Percentiles rank a stretch among this genome's conserved stretches.
Conservation (phyloP, 1,140 invertebrate genomes). For the Bombus huntii region DNA sequence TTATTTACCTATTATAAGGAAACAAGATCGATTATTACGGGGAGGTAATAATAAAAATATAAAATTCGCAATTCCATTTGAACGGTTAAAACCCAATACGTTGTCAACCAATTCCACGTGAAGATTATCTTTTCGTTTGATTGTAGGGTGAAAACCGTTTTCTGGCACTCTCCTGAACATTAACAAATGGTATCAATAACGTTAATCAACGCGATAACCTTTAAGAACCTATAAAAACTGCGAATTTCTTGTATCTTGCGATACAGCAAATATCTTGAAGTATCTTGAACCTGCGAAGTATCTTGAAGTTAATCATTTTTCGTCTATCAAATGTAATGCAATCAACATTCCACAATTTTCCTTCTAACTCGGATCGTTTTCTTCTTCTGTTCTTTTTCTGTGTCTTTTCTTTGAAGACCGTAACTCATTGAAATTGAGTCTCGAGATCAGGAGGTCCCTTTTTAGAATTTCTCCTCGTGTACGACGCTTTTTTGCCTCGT, state of each 20-base stretch:
- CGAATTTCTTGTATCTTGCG: no score
- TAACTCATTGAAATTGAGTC: constrained; percentile 20
- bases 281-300: no score
- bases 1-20: no score
- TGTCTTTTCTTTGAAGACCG: not conserved
- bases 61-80: no score
- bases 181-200: not conserved
- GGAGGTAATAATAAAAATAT: no score
- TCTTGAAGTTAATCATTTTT: not conserved
- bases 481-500: not conserved
- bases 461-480: constrained; percentile 26
- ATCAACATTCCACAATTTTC: not conserved
- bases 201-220: not conserved
- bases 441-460: not conserved
- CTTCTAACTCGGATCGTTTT: not conserved
- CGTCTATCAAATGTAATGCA: no score
- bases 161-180: not conserved
- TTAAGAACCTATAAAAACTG: not conserved
- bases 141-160: no score
- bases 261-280: no score
- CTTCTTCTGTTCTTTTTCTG: not conserved
- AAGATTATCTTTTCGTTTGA: not conserved
- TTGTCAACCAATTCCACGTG: no score
- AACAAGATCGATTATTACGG: no score
- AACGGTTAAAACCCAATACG: no score